Evolutionary conservation across 1,140 invertebrate species (phyloP), one percentile per base, ranked within the genome.

Genomic region (Arion vulgaris): DNA sequence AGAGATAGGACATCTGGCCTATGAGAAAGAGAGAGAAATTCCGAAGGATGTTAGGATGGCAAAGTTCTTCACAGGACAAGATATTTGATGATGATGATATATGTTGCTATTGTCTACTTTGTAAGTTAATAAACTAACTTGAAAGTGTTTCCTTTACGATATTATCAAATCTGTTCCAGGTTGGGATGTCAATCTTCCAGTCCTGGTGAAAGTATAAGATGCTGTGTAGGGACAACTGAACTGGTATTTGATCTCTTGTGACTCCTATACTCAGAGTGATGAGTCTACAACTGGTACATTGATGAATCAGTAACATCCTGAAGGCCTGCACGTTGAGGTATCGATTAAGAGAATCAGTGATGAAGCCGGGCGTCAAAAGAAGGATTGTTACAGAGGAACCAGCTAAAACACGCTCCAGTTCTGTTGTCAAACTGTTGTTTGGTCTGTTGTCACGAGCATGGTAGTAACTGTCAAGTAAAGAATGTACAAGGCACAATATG

Each of bases 341-440:
- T n/a, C 74, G 45, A 15, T 73, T 62, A 73, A 75, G 81, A 38
- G 80, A 84, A 38, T 84, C 75, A 39, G 34, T 32, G 23, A 84
- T 38, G 34, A 84, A 84, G n/a, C 80, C 80, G 1, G 80, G 75
- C 9, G 75, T 84, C 1, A 84, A 75, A n/a, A 84, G 41, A 13
- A 84, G 32, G 36, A 84, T 41, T 13, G 80, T 84, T 11, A 82
- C 80, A 53, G 75, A 75, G 1, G 83, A 84, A 0, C 80, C 83
- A 0, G 13, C 38, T 26, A 84, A 19, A 5, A 84, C 83, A 34
- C 83, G 80, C 23, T 45, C 38, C 49, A 84, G 53, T 57, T 84
- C 83, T 7, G 45, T 23, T 34, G 45, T 36, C 45, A 84, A 13
- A 51, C 49, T 36, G 62, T 36, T 72, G 23, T 57, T 62, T 13